Base-by-base conservation (phyloP, 2,888 invertebrate genomes). In the Parnassius glacialis region DNA sequence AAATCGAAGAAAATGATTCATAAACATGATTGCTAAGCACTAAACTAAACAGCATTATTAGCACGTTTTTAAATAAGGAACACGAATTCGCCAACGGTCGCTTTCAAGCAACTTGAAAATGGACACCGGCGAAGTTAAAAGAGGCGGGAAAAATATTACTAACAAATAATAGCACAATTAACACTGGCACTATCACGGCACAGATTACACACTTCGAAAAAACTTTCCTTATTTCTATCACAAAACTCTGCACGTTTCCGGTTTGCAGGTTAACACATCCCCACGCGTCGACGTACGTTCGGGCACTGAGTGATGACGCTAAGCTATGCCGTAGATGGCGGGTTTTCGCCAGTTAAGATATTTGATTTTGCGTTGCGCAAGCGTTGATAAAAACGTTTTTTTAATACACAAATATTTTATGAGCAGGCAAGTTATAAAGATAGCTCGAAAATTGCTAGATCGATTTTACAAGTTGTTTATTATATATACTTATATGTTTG, bases 261-360 rank as follows among this genome's bases (percentile, higher is more conserved):
- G 2, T 25, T 25, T 44, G n/a, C 55, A 13, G 20, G 20, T 20
- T 11, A 44, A 44, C n/a, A n/a, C 55, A 45, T 47, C 34, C 44
- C 2, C 10, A 1, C 9, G 3, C 47, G 13, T 10, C 10, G 25
- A 45, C 55, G 55, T 47, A n/a, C 55, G 34, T 11, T 56, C 55
- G 55, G 25, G 45, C 34, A 56, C 55, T 56, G 45, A 55, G 9
- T 55, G 55, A 56, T 55, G 55, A 56, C 55, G 55, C 55, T 13
- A 56, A 47, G 20, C 45, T 56, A 47, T 34, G 47, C 55, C 55
- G n/a, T 56, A 56, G 10, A 56, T 56, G 55, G 55, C 55, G 34
- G 55, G 10, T 56, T 47, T 56, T 56, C 55, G 55, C 47, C 55
- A 56, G 7, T 11, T 11, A 45, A n/a, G 45, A 25, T 25, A 56